Evolutionary conservation across 2,888 invertebrate species (phyloP).

Genomic region (Xestobium rufovillosum): DNA sequence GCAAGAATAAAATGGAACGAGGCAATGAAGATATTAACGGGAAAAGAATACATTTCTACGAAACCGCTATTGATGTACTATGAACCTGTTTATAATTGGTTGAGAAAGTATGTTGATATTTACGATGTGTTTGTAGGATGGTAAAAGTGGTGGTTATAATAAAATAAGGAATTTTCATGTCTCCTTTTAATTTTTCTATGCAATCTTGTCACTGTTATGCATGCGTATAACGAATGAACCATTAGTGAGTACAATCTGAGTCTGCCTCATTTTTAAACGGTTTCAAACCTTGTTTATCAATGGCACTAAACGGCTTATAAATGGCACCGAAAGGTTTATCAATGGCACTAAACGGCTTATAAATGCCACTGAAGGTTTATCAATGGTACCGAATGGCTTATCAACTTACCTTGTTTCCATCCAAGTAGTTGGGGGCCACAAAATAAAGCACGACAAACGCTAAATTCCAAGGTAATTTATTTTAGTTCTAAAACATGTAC

Average conservation of each 20-base stretch:
- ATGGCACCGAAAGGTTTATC: no score
- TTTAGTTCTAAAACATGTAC: no score
- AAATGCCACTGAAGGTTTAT: no score
- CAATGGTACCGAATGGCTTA: slow-evolving; percentile 25
- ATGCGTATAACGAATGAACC: no score
- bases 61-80: slow-evolving; percentile 49
- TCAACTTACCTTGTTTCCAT: no score
- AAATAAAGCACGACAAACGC: no score
- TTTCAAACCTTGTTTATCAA: slow-evolving; percentile 28
- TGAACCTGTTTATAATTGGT: slow-evolving; percentile 45
- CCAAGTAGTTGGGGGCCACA: no score
- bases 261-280: slow-evolving; percentile 32
- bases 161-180: neutral
- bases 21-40: slow-evolving; percentile 45
- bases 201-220: no score
- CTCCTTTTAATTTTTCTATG: neutral
- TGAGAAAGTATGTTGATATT: slow-evolving; percentile 37
- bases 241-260: slow-evolving; percentile 30
- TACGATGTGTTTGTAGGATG: slow-evolving; percentile 37
- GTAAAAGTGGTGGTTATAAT: slow-evolving; percentile 22
- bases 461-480: no score
- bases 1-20: slow-evolving; percentile 48
- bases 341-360: no score
- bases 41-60: slow-evolving; percentile 42
- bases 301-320: slow-evolving; percentile 25